Percentiles rank a stretch among this genome's conserved stretches.
Conservation (phyloP, 2,113 vertebrate genomes). For the Aplodontia rufa region DNA sequence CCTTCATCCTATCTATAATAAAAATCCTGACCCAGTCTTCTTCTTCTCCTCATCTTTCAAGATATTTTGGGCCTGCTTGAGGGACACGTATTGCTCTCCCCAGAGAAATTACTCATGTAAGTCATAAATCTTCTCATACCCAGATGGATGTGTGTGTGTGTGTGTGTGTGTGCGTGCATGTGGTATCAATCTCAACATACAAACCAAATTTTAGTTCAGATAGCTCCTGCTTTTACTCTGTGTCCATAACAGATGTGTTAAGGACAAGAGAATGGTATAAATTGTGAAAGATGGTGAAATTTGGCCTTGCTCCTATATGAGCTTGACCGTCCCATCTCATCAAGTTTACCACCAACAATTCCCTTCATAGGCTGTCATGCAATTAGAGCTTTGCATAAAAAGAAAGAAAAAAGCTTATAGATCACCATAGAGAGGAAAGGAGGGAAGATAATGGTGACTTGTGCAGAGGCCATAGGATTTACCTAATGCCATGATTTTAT, state of each 20-base stretch:
- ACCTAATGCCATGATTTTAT: not conserved
- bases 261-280: not conserved
- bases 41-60: not conserved
- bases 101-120: not conserved
- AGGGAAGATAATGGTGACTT: not conserved
- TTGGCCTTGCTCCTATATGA: not conserved
- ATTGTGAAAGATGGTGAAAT: not conserved
- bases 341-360: too few relatives aligned
- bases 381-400: not conserved
- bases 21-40: not conserved
- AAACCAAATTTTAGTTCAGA: not conserved
- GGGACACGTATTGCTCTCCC: not conserved
- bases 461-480: not conserved
- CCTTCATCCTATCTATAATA: not conserved
- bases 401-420: not conserved
- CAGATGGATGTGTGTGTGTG: not conserved
- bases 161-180: too few relatives aligned
- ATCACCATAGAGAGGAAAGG: accelerated
- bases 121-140: not conserved
- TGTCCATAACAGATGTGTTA: not conserved
- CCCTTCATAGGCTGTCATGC: too few relatives aligned
- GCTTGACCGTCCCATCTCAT: not conserved
- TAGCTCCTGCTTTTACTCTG: not conserved
- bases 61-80: not conserved
- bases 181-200: not conserved